Conservation (phyloP, 2,113 vertebrate species). For the Ammodytes dubius region DNA sequence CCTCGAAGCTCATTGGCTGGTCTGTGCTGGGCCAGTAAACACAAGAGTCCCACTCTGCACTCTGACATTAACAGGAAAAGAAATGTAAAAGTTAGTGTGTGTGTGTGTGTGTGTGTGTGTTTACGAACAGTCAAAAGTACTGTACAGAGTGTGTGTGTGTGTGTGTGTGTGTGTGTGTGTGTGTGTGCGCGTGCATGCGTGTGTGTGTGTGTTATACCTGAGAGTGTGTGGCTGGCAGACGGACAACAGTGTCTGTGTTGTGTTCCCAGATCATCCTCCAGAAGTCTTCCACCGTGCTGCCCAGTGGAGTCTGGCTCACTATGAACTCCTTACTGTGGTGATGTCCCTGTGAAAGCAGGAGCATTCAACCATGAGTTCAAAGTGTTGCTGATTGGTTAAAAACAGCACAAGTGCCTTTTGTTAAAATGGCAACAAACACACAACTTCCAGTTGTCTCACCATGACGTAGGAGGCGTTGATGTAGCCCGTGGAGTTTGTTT, state of each 20-base stretch:
- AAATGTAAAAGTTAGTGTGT: background rate
- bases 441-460: conserved; percentile 81
- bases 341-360: conserved; percentile 87
- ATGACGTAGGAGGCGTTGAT: conserved; percentile 97
- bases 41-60: conserved; percentile 85
- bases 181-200: background rate
- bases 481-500: conserved; percentile 92
- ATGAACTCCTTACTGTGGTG: conserved; percentile 93
- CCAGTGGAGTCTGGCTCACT: conserved; percentile 93
- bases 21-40: conserved; percentile 95
- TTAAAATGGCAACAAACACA: background rate
- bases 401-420: background rate
- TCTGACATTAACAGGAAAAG: conserved; percentile 58
- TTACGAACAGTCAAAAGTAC: background rate
- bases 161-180: background rate
- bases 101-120: background rate
- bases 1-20: conserved; percentile 94
- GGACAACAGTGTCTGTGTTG: conserved; percentile 89
- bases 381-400: background rate
- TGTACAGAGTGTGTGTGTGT: background rate
- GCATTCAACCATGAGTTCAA: background rate
- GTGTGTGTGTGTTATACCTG: conserved; percentile 82
- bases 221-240: conserved; percentile 90
- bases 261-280: conserved; percentile 99
- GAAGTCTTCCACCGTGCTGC: conserved; percentile 94